Evolutionary conservation across 2,113 vertebrate species (phyloP).

Genomic region (Gymnarchus niloticus): DNA sequence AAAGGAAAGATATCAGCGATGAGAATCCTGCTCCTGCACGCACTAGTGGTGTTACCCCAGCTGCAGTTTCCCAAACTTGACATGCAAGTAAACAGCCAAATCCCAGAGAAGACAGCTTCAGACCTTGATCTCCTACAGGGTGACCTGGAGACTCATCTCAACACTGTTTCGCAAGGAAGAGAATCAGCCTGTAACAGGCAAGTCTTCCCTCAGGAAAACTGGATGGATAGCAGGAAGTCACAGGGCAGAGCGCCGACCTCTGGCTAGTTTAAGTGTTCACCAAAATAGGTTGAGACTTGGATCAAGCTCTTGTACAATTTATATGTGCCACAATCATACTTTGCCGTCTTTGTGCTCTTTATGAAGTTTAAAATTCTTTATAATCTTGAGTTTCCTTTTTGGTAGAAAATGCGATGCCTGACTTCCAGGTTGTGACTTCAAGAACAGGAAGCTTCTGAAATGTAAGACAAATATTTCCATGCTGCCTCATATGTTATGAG

Average conservation of each 20-base stretch:
- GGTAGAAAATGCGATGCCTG: conserved; percentile 12
- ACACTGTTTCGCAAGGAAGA: background rate
- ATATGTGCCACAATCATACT: background rate
- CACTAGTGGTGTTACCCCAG: conserved; percentile 9
- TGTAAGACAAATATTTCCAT: conserved; percentile 18
- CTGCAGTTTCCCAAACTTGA: conserved; percentile 8
- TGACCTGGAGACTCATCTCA: conserved; percentile 19
- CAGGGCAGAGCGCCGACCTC: background rate
- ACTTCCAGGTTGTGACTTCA: conserved; percentile 21
- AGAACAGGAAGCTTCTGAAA: conserved; percentile 25
- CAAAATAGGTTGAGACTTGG: background rate
- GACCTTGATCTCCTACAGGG: conserved; percentile 15
- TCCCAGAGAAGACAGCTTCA: conserved; percentile 18
- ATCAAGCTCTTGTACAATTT: background rate
- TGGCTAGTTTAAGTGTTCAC: background rate
- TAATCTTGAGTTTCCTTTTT: background rate
- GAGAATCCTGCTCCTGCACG: background rate
- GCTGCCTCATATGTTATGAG: background rate
- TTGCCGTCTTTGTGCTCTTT: too few relatives aligned
- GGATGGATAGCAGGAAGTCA: background rate
- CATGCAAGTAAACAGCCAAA: conserved; percentile 16
- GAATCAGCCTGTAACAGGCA: conserved; percentile 14
- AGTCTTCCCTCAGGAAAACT: background rate
- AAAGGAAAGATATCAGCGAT: background rate
- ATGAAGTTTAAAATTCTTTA: background rate